Base-by-base conservation (phyloP, 2,113 vertebrate genomes). In the Spermophilus dauricus region DNA sequence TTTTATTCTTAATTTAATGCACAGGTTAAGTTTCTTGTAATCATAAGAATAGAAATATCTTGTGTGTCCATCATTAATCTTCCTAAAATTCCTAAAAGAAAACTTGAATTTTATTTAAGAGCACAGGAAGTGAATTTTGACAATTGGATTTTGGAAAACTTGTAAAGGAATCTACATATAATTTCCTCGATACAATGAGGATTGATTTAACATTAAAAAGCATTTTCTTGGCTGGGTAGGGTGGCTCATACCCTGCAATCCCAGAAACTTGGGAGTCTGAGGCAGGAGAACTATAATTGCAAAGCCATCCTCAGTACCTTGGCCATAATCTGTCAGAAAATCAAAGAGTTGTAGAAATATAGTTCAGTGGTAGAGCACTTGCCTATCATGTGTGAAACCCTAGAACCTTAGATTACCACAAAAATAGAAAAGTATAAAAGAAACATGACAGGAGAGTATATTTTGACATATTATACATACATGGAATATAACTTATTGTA, bases 61-160 rank as follows among this genome's bases (percentile, higher is more conserved):
- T 88, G 86, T 87, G 70, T 65, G 5, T 16, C 76, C 58, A 5
- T 67, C n/a, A 58, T 95, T 65, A 77, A 76, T 67, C 9, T 58
- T 77, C n/a, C 81, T 42, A 56, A 9, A 91, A 26, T 87, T 89
- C 5, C 56, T 92, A 88, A 94, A 94, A 81, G 87, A 82, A 86
- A 85, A 73, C 80, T 91, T 78, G 7, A 32, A 34, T 95, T 82
- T 94, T 69, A 88, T 86, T 80, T 94, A 37, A 95, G 16, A 76
- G 8, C 17, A 86, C 28, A 93, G 14, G 14, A 53, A 89, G 51
- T 34, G 88, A 85, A 7, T 22, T 94, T 85, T 93, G 77, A 73
- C 28, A 95, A 45, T 77, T 73, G 18, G 67, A 69, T 88, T 93
- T 83, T 42, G 11, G 37, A 26, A 96, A 53, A 63, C 18, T 30